phyloP scores from a whole-genome alignment of 2,797 vertebrate genomes.

The Schizothorax lantsangensis region DNA sequence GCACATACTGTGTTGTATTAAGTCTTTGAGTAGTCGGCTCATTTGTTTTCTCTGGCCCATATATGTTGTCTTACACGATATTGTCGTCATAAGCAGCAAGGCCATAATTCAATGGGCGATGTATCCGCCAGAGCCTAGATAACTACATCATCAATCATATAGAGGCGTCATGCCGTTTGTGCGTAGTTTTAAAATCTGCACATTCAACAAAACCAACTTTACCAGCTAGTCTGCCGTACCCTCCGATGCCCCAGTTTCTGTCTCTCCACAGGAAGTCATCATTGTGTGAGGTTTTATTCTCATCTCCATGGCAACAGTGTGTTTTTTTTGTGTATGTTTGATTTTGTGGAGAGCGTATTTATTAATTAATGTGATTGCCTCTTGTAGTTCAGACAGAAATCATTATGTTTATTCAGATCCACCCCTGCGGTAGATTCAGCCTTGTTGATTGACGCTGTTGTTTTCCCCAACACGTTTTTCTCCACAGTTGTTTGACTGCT shows the following conservation, averaged over 20 bases:
- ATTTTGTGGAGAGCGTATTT: slow-evolving; percentile 21
- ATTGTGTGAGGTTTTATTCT: slow-evolving; percentile 24
- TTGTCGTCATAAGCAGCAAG: slow-evolving; percentile 70
- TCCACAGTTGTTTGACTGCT: not conserved
- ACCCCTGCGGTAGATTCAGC: not conserved
- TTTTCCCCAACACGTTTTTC: slow-evolving; percentile 10
- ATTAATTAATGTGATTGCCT: slow-evolving; percentile 37
- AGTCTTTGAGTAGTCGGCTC: slow-evolving; percentile 59
- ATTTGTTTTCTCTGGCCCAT: slow-evolving; percentile 74
- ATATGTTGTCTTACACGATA: slow-evolving; percentile 71
- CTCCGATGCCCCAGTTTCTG: slow-evolving; percentile 59
- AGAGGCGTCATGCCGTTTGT: slow-evolving; percentile 57
- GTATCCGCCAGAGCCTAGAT: slow-evolving; percentile 72
- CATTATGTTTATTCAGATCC: not conserved
- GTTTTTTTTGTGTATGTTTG: slow-evolving; percentile 29
- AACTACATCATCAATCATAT: slow-evolving; percentile 77
- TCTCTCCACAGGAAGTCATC: slow-evolving; percentile 39
- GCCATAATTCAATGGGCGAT: slow-evolving; percentile 77
- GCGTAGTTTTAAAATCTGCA: slow-evolving; percentile 68
- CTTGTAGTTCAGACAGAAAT: slow-evolving; percentile 4
- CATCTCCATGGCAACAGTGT: slow-evolving; percentile 50
- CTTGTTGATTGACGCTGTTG: slow-evolving; percentile 15
- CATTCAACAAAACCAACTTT: slow-evolving; percentile 68
- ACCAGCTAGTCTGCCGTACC: slow-evolving; percentile 14
- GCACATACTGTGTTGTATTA: slow-evolving; percentile 42